Evolutionary conservation across 2,113 vertebrate genomes (phyloP).

Genomic region (Trogon surrucura): DNA sequence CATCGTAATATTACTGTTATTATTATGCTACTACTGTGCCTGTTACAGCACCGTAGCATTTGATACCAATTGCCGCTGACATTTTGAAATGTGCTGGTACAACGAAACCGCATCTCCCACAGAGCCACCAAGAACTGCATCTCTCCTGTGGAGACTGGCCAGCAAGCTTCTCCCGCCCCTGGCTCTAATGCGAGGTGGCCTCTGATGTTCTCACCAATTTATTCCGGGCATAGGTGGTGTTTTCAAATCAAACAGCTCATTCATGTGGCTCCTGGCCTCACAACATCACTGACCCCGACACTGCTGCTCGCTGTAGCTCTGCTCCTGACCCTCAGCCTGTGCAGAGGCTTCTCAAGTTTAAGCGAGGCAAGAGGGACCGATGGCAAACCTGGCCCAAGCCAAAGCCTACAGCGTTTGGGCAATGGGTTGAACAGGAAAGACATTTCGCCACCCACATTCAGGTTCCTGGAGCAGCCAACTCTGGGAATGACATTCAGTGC

Average conservation of each 20-base stretch:
- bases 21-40: not conserved
- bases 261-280: rapidly evolving
- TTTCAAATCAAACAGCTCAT: not conserved
- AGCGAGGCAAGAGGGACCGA: not conserved
- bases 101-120: not conserved
- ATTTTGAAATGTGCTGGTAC: conserved; percentile 31
- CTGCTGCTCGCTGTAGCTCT: not conserved
- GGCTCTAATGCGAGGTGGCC: not conserved
- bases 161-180: rapidly evolving
- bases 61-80: conserved; percentile 20
- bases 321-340: not conserved
- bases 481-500: not conserved
- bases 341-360: not conserved
- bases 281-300: not conserved
- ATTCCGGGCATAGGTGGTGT: not conserved
- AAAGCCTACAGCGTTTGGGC: not conserved
- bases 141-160: not conserved
- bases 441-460: not conserved
- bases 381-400: not conserved
- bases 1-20: not conserved
- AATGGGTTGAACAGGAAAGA: not conserved
- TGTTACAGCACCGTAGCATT: not conserved
- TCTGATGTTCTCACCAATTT: not conserved
- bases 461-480: not conserved
- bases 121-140: not conserved